Base-by-base conservation (phyloP, 2,888 invertebrate species). In the Bellardia bayeri region DNA sequence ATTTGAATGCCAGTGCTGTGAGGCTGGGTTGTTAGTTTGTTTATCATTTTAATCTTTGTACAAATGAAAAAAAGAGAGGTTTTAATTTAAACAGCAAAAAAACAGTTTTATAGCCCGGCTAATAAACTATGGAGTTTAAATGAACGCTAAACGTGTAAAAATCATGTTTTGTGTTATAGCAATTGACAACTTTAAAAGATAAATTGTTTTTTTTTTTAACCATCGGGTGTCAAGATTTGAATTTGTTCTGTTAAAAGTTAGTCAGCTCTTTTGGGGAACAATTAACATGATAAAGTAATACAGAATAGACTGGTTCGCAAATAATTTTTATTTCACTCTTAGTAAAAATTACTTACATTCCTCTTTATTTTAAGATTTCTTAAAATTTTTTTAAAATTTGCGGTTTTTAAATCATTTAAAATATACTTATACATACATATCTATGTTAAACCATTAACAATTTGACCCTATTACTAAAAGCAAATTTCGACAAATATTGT, bases 121-220 rank as follows among this genome's bases (percentile, higher is more conserved):
- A 37, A 37, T 14, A 7, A 56, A 56, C 56, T 56, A 37, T 63
- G 58, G 3, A 33, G 33, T 61, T 13, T 61, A 2, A 33, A 13
- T 61, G 0, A 23, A 23, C 1, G 33, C 11, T 13, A 14, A n/a
- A 58, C 13, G 30, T 58, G 58, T 58, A 11, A 13, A 58, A 13
- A 58, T 3, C 3, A 33, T 33, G 11, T 5, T 23, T 23, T 58
- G 3, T 58, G 33, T 6, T 13, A 11, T 58, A 58, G 13, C 58
- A 30, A 23, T 9, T 58, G 58, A 58, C 30, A 58, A 58, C 56
- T n/a, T n/a, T 54, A n/a, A 58, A 42, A 58, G 58, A 58, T 6
- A 11, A 56, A 9, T 23, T 23, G 7, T n/a, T n/a, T n/a, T n/a
- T n/a, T n/a, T n/a, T n/a, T n/a, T n/a, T n/a, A n/a, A n/a, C n/a